Evolutionary conservation across 2,113 vertebrate genomes (phyloP).

Genomic region (Ondatra zibethicus): DNA sequence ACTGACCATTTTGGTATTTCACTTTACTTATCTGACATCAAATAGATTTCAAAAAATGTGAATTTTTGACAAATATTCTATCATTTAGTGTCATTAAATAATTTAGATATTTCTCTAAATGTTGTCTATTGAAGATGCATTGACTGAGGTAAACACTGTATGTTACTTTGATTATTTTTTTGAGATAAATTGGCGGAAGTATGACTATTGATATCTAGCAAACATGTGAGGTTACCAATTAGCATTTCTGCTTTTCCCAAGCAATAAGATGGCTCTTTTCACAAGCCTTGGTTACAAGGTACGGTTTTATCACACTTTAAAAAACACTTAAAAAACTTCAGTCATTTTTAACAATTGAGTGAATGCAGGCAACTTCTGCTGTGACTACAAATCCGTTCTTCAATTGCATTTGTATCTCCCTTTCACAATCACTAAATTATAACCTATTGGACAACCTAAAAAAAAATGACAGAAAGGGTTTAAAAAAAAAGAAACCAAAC

Average conservation of each 20-base stretch:
- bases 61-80: background rate
- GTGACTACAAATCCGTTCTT: background rate
- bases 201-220: constrained; percentile 3
- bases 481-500: background rate
- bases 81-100: background rate
- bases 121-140: background rate
- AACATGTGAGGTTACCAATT: background rate
- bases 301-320: background rate
- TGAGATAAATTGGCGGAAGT: background rate
- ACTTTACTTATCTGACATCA: background rate
- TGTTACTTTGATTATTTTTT: background rate
- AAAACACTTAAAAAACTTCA: background rate
- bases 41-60: background rate
- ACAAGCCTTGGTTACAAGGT: background rate
- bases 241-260: background rate
- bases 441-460: constrained; percentile 55
- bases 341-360: constrained; percentile 20
- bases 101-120: background rate
- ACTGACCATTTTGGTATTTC: constrained; percentile 10
- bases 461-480: background rate
- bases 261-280: background rate
- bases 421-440: background rate
- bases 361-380: background rate
- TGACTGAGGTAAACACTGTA: background rate
- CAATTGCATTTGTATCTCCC: background rate